Percentiles rank a stretch among this genome's conserved stretches.
Conservation (phyloP, 2,797 vertebrate genomes). For the Dryobates pubescens region DNA sequence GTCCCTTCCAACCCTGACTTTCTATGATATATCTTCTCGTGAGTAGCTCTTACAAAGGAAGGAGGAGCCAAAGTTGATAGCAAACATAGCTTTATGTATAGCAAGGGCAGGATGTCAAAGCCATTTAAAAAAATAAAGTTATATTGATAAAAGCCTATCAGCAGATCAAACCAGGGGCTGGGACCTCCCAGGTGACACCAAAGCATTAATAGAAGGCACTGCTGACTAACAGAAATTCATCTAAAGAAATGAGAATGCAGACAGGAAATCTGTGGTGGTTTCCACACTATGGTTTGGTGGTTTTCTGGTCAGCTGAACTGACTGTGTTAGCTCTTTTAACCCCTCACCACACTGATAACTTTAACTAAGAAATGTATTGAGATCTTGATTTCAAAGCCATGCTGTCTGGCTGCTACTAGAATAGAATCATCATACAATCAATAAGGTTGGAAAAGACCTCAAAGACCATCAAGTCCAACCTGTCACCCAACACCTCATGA, state of each 20-base stretch:
- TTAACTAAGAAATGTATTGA: not conserved
- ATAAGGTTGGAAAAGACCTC: no score
- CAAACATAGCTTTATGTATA: not conserved
- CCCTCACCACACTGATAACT: accelerated
- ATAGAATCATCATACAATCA: no score
- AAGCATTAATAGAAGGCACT: not conserved
- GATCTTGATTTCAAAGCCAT: not conserved
- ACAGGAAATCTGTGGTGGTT: not conserved
- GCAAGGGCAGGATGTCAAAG: not conserved
- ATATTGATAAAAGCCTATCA: not conserved
- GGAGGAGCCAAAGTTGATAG: not conserved
- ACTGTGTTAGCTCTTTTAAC: not conserved
- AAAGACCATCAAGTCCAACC: no score
- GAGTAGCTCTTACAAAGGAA: not conserved
- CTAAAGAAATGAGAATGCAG: not conserved
- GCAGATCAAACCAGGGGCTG: not conserved
- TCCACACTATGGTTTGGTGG: not conserved
- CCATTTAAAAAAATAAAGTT: not conserved
- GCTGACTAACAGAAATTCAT: not conserved
- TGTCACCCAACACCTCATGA: no score
- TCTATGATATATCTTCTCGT: not conserved
- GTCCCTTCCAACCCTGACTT: no score
- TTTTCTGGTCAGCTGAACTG: not conserved
- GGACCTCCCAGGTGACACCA: not conserved
- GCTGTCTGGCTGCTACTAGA: not conserved